phyloP scores from a whole-genome alignment of 1,140 invertebrate species.

The Choristoneura fumiferana region DNA sequence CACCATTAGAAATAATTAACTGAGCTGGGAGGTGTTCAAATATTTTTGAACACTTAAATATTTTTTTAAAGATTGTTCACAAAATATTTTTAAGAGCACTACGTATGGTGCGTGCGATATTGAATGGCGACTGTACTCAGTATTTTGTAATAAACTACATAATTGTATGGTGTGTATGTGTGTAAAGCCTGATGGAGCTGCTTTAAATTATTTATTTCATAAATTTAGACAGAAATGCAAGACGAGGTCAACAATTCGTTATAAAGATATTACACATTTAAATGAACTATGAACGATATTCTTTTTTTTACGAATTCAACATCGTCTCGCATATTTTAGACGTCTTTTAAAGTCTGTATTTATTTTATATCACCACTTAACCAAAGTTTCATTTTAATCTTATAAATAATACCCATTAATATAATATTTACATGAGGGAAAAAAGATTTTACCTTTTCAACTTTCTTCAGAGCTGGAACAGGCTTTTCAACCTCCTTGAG shows the following conservation, averaged over 20 bases:
- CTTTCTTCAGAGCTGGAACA: slow-evolving; percentile 91
- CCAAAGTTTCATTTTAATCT: background rate
- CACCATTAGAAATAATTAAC: too few species aligned
- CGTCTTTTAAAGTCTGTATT: slow-evolving; percentile 24
- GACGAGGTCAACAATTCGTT: background rate
- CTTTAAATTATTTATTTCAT: slow-evolving; percentile 26
- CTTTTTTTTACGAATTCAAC: slow-evolving; percentile 18
- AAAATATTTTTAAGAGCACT: too few species aligned
- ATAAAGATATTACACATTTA: background rate
- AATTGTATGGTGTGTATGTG: too few species aligned
- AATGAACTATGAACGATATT: too few species aligned
- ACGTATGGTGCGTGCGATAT: too few species aligned
- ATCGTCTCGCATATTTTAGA: slow-evolving; percentile 26
- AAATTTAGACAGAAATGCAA: slow-evolving; percentile 23
- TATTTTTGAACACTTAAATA: too few species aligned
- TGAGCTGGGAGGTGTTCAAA: too few species aligned
- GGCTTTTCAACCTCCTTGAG: slow-evolving; percentile 95
- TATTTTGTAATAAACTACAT: too few species aligned
- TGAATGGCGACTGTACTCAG: too few species aligned
- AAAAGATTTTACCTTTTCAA: slow-evolving; percentile 88
- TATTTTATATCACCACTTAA: slow-evolving; percentile 60
- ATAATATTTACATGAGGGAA: background rate
- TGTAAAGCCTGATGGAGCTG: slow-evolving; percentile 45
- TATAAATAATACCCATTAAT: background rate
- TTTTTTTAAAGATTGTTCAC: too few species aligned